phyloP scores from a whole-genome alignment of 2,888 invertebrate species.

The Orchesella flavescens region DNA sequence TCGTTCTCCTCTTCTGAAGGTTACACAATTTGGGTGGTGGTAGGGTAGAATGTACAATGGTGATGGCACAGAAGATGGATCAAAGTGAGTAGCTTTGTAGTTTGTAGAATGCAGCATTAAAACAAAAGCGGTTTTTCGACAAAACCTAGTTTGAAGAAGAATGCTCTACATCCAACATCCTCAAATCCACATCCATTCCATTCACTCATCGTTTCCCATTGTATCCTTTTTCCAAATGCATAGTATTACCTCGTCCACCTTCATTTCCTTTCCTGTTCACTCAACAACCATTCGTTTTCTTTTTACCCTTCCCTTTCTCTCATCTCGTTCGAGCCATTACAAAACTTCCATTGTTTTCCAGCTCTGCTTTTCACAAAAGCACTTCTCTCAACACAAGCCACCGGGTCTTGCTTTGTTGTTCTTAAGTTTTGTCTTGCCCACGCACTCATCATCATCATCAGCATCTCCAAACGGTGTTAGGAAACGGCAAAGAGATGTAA shows the following conservation, averaged over 20 bases:
- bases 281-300: slow-evolving; percentile 22
- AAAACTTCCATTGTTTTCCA: not conserved
- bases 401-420: not conserved
- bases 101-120: not conserved
- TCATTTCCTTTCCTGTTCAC: slow-evolving; percentile 6
- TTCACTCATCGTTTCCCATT: slow-evolving; percentile 13
- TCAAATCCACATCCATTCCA: slow-evolving; percentile 18
- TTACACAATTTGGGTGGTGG: not conserved
- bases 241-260: not conserved
- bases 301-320: not conserved
- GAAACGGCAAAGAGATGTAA: too few species aligned
- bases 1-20: not conserved
- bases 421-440: not conserved
- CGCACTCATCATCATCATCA: not conserved
- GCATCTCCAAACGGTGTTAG: too few species aligned
- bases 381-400: slow-evolving; percentile 5
- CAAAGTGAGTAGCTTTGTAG: slow-evolving; percentile 25
- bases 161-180: slow-evolving; percentile 2
- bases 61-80: slow-evolving; percentile 5
- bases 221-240: not conserved
- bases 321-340: not conserved
- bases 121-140: slow-evolving; percentile 11
- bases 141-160: slow-evolving; percentile 1
- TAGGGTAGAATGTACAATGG: too few species aligned
- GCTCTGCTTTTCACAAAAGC: not conserved